A percentile compares a stretch with the other conserved stretches of the same genome.
These are phyloP conservation scores for Panorpa germanica DNA, from an alignment of 2,888 invertebrate species.

Conservation along the genomic window DNA sequence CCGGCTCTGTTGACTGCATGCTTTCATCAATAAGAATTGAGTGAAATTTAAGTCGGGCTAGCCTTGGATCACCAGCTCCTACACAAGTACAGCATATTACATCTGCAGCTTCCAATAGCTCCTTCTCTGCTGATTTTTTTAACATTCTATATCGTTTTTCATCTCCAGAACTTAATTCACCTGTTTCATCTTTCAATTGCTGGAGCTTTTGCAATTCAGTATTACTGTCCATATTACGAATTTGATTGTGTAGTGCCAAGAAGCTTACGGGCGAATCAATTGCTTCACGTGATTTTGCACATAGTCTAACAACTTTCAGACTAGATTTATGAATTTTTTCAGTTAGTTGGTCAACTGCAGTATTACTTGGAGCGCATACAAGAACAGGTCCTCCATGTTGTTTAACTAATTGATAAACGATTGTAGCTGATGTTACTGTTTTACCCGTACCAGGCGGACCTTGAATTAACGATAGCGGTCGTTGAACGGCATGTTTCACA, in stretches of 20 bases:
- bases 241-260: constrained; percentile 91
- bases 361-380: constrained; percentile 98
- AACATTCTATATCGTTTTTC: constrained; percentile 84
- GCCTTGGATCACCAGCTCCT: constrained; percentile 89
- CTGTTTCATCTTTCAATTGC: constrained; percentile 93
- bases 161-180: constrained; percentile 88
- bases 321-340: constrained; percentile 98
- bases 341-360: constrained; percentile 96
- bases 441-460: constrained; percentile 96
- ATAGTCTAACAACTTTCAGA: constrained; percentile 79
- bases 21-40: constrained; percentile 95
- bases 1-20: constrained; percentile 94
- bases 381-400: constrained; percentile 88
- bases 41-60: constrained; percentile 86
- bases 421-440: constrained; percentile 97
- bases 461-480: constrained; percentile 92
- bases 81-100: constrained; percentile 99
- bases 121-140: constrained; percentile 79
- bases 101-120: constrained; percentile 86
- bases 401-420: constrained; percentile 93
- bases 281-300: constrained; percentile 95
- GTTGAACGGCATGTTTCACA: constrained; percentile 91
- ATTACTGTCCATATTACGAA: constrained; percentile 83
- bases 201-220: constrained; percentile 90
- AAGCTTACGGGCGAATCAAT: constrained; percentile 96